A percentile compares a stretch with the other conserved stretches of the same genome.
These are phyloP conservation scores for Tribolium madens DNA, from an alignment of 1,140 invertebrate species.

Conservation along the genomic window DNA sequence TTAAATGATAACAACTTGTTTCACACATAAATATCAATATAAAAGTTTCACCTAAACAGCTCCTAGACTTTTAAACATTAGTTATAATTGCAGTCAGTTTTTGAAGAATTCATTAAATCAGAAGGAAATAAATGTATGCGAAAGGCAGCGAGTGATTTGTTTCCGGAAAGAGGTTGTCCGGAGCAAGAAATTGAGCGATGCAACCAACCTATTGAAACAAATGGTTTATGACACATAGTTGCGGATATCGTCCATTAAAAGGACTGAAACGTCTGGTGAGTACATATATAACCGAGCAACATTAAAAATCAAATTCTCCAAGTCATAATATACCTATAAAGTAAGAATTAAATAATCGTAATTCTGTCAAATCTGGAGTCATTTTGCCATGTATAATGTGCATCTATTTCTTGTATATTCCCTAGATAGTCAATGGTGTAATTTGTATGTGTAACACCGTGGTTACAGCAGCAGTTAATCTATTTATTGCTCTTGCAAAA, in stretches of 20 bases:
- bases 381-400: slow-evolving; percentile 53
- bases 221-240: background rate
- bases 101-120: background rate
- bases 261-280: background rate
- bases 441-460: slow-evolving; percentile 61
- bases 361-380: slow-evolving; percentile 56
- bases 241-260: background rate
- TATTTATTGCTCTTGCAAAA: slow-evolving; percentile 55
- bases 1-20: background rate
- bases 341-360: slow-evolving; percentile 59
- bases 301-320: slow-evolving; percentile 52
- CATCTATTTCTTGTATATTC: slow-evolving; percentile 50
- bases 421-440: slow-evolving; percentile 59
- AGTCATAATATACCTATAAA: slow-evolving; percentile 46
- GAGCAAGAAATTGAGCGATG: background rate
- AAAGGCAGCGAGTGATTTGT: background rate
- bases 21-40: background rate
- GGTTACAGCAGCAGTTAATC: slow-evolving; percentile 52
- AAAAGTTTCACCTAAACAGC: background rate
- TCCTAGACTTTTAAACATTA: too few relatives aligned
- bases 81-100: background rate
- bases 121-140: background rate
- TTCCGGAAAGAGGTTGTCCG: background rate
- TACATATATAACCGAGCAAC: background rate
- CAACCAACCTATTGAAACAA: background rate